A percentile compares a stretch with the other conserved stretches of the same genome.
phyloP scores from a whole-genome alignment of 2,888 invertebrate species.

The Sussaba pulchella region DNA sequence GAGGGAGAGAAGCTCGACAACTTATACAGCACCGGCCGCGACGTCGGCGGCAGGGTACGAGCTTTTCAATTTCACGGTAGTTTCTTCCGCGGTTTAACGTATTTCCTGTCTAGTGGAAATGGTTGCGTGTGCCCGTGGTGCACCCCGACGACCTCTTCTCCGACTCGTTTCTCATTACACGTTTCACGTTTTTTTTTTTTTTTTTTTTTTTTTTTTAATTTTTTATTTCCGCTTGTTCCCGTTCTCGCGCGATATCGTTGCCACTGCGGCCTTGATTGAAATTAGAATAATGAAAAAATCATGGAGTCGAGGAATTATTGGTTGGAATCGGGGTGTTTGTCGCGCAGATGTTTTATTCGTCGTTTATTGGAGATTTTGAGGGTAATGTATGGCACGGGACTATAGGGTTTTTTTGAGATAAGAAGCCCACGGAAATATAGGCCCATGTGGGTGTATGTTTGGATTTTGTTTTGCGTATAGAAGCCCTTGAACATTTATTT shows the following conservation, averaged over 20 bases:
- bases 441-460: too few species aligned
- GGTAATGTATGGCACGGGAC: too few species aligned
- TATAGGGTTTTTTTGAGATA: too few species aligned
- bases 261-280: slow-evolving; percentile 47
- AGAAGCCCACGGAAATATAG: too few species aligned
- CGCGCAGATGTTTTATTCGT: too few species aligned
- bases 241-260: background rate
- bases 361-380: too few species aligned
- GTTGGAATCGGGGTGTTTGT: too few species aligned
- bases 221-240: slow-evolving; percentile 10
- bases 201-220: too few species aligned
- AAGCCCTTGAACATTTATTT: too few species aligned
- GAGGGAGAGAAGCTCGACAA: slow-evolving; percentile 46
- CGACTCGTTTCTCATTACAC: slow-evolving; percentile 51
- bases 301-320: slow-evolving; percentile 11
- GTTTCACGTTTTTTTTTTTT: slow-evolving; percentile 27
- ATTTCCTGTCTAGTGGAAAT: slow-evolving; percentile 68
- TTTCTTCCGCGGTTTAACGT: slow-evolving; percentile 72
- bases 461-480: too few species aligned
- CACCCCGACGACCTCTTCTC: slow-evolving; percentile 36
- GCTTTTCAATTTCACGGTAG: slow-evolving; percentile 74
- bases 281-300: slow-evolving; percentile 54
- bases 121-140: slow-evolving; percentile 52
- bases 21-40: slow-evolving; percentile 40
- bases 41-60: slow-evolving; percentile 36